Percentiles rank a stretch among this genome's conserved stretches.
Conservation (phyloP, 92 coral and sea anemone species). For the Chrysogorgia sp. region DNA sequence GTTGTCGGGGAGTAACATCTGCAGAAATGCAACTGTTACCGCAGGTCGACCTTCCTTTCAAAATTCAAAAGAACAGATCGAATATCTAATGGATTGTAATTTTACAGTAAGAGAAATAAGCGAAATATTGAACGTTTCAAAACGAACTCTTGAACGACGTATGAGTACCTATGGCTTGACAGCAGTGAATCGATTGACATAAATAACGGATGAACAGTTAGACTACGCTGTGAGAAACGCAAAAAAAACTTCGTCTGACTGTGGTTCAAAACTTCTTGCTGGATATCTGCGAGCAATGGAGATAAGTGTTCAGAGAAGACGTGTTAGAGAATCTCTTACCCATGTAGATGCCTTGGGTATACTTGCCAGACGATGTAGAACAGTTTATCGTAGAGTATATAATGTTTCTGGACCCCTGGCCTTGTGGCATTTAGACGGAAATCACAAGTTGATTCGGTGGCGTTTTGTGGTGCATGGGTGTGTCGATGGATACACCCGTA, state of each 20-base stretch:
- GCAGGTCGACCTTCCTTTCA: conserved; percentile 52
- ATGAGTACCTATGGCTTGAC: conserved; percentile 24
- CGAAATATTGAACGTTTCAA: conserved; percentile 35
- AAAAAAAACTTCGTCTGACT: conserved; percentile 38
- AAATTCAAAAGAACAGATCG: conserved; percentile 57
- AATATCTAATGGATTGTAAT: conserved; percentile 43
- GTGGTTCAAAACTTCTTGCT: conserved; percentile 49
- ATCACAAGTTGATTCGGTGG: conserved; percentile 51
- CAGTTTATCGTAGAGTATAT: conserved; percentile 41
- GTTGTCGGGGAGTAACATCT: conserved; percentile 12
- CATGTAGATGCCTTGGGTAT: conserved; percentile 39
- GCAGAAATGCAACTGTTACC: conserved; percentile 14
- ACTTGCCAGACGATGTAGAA: conserved; percentile 36
- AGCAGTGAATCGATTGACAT: conserved; percentile 34
- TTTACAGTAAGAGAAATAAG: conserved; percentile 44
- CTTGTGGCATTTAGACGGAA: conserved; percentile 48
- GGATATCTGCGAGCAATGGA: conserved; percentile 40
- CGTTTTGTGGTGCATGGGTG: conserved; percentile 19
- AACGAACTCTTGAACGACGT: conserved; percentile 47
- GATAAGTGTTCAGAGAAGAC: conserved; percentile 44
- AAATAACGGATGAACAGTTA: conserved; percentile 41
- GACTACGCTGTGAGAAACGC: conserved; percentile 32
- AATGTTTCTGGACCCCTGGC: conserved; percentile 36
- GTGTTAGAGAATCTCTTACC: conserved; percentile 40
- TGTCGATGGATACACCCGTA: conserved; percentile 33